Evolutionary conservation across 2,888 invertebrate genomes (phyloP).

Genomic region (Liodrosophila aerea): DNA sequence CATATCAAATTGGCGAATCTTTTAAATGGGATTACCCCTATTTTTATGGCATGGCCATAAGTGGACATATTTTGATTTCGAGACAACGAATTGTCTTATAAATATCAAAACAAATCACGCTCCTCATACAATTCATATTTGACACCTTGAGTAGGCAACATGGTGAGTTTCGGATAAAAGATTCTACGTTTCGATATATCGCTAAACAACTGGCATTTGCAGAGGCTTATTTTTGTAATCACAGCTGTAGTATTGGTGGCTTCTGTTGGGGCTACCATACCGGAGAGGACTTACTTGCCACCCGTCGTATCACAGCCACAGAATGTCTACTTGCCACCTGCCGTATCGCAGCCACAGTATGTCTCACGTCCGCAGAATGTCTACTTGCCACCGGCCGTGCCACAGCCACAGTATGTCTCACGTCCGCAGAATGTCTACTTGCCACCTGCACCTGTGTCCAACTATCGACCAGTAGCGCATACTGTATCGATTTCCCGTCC

Average conservation of each 20-base stretch:
- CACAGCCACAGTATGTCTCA: conserved; percentile 22
- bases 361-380: conserved; percentile 14
- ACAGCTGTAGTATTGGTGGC: conserved; percentile 34
- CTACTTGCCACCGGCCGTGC: conserved; percentile 7
- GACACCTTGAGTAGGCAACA: conserved; percentile 48
- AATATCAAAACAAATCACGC: conserved; percentile 39
- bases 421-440: conserved; percentile 21
- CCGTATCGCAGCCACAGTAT: conserved; percentile 21
- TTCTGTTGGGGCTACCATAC: conserved; percentile 1
- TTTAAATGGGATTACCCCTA: conserved; percentile 11
- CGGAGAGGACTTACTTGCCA: conserved; percentile 26
- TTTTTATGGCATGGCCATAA: conserved; percentile 13
- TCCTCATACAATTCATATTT: conserved; percentile 35
- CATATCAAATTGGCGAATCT: conserved; percentile 11
- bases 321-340: conserved; percentile 18
- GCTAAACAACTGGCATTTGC: neutral
- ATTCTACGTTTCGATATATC: neutral
- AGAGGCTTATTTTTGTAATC: conserved; percentile 28
- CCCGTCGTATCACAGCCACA: conserved; percentile 7
- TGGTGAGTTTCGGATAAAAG: conserved; percentile 42
- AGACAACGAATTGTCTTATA: too few relatives aligned
- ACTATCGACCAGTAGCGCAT: too few relatives aligned
- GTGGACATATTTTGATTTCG: conserved; percentile 18
- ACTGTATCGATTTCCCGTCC: neutral
- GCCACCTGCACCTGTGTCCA: conserved; percentile 19